phyloP scores from a whole-genome alignment of 2,888 invertebrate genomes.

The Caradrina clavipalpis region DNA sequence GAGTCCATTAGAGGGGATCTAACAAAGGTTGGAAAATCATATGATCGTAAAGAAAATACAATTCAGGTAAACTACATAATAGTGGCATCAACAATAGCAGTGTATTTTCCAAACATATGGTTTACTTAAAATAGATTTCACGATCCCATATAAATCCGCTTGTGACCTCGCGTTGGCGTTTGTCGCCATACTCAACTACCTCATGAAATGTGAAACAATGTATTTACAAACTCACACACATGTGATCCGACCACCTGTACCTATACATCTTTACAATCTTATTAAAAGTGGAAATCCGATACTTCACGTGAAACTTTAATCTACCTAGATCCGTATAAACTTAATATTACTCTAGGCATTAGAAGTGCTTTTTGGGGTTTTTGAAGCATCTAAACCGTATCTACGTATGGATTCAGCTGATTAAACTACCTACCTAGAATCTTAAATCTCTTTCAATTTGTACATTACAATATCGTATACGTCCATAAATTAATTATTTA shows the following conservation, averaged over 20 bases:
- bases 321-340: background rate
- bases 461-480: slow-evolving; percentile 1
- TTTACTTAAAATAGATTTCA: slow-evolving; percentile 48
- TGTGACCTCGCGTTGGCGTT: slow-evolving; percentile 43
- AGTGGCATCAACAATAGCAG: background rate
- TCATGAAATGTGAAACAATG: slow-evolving; percentile 21
- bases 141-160: slow-evolving; percentile 36
- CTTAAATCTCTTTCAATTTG: background rate
- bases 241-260: slow-evolving; percentile 5
- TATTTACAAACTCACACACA: background rate
- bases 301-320: background rate
- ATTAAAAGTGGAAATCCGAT: slow-evolving; percentile 1
- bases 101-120: slow-evolving; percentile 15
- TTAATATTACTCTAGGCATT: too few species aligned
- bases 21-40: slow-evolving; percentile 19
- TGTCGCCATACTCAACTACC: slow-evolving; percentile 30
- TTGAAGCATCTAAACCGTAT: background rate
- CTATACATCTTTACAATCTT: slow-evolving; percentile 13
- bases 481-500: slow-evolving; percentile 32
- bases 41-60: slow-evolving; percentile 23
- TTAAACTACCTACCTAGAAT: background rate
- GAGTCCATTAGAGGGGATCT: slow-evolving; percentile 9
- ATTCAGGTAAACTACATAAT: slow-evolving; percentile 16
- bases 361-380: too few species aligned
- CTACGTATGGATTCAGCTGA: background rate